A percentile compares a stretch with the other conserved stretches of the same genome.
phyloP scores from a whole-genome alignment of 2,888 invertebrate genomes.

The Torymus tubicola region DNA sequence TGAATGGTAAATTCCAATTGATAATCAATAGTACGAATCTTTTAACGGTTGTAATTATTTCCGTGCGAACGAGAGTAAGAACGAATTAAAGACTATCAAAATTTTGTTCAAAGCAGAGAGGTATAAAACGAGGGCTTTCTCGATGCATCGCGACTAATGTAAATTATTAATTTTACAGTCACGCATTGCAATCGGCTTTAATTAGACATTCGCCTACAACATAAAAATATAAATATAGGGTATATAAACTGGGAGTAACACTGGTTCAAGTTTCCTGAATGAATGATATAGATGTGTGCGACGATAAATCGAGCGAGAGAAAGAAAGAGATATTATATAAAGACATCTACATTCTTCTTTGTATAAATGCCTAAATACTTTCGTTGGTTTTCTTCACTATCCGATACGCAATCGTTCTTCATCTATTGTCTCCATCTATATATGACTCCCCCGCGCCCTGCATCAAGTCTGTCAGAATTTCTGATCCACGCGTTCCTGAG shows the following conservation, averaged over 20 bases:
- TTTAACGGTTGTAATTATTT: constrained; percentile 39
- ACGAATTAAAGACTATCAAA: constrained; percentile 5
- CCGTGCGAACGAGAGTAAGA: neutral
- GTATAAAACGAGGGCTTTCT: constrained; percentile 2
- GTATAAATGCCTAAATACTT: constrained; percentile 14
- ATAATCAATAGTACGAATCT: constrained; percentile 36
- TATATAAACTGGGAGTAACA: constrained; percentile 29
- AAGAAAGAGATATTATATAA: neutral
- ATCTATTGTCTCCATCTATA: neutral
- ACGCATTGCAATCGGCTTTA: constrained; percentile 28
- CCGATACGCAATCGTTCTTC: constrained; percentile 18
- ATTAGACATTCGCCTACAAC: constrained; percentile 33
- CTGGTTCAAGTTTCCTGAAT: constrained; percentile 48
- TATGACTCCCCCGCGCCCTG: neutral
- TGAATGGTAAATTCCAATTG: constrained; percentile 21
- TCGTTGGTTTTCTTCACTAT: constrained; percentile 6
- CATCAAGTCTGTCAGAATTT: constrained; percentile 16
- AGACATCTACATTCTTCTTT: constrained; percentile 9
- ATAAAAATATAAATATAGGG: constrained; percentile 36
- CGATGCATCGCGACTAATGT: constrained; percentile 15
- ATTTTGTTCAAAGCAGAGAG: constrained; percentile 7
- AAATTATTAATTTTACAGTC: constrained; percentile 35
- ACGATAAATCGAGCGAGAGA: constrained; percentile 7
- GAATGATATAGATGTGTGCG: constrained; percentile 6
- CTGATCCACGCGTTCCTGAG: constrained; percentile 16